Conservation (phyloP, 2,888 invertebrate genomes). For the Germaria angustata region DNA sequence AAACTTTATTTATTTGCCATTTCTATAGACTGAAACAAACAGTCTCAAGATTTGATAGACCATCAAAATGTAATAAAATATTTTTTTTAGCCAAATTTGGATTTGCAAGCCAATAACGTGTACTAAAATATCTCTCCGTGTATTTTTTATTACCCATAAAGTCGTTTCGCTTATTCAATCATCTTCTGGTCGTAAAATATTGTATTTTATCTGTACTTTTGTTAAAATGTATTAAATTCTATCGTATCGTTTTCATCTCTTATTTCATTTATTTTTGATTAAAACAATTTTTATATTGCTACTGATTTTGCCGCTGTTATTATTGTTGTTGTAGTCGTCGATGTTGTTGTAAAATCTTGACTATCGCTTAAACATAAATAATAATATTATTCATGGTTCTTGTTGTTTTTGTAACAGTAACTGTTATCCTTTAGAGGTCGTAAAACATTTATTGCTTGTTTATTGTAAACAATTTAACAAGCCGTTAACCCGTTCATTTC, state of each 20-base stretch:
- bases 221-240: slow-evolving; percentile 5
- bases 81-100: too few species aligned
- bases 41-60: too few species aligned
- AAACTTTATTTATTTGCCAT: too few species aligned
- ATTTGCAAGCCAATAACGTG: too few species aligned
- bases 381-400: slow-evolving; percentile 31
- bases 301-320: not conserved
- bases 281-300: slow-evolving; percentile 15
- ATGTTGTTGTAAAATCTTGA: slow-evolving; percentile 22
- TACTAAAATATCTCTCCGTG: too few species aligned
- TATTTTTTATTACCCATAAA: not conserved
- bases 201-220: slow-evolving; percentile 1
- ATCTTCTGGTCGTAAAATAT: not conserved
- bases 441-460: slow-evolving; percentile 80
- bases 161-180: not conserved
- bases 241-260: slow-evolving; percentile 5
- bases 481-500: slow-evolving; percentile 72
- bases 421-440: slow-evolving; percentile 64
- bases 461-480: slow-evolving; percentile 78
- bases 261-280: slow-evolving; percentile 30
- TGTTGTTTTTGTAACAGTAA: slow-evolving; percentile 31
- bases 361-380: slow-evolving; percentile 60
- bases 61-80: too few species aligned
- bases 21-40: too few species aligned
- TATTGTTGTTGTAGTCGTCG: not conserved